A percentile compares a stretch with the other conserved stretches of the same genome.
Conservation (phyloP, 30 jellyfish, hydroid and myxozoan species). For the Sanderia malayensis region DNA sequence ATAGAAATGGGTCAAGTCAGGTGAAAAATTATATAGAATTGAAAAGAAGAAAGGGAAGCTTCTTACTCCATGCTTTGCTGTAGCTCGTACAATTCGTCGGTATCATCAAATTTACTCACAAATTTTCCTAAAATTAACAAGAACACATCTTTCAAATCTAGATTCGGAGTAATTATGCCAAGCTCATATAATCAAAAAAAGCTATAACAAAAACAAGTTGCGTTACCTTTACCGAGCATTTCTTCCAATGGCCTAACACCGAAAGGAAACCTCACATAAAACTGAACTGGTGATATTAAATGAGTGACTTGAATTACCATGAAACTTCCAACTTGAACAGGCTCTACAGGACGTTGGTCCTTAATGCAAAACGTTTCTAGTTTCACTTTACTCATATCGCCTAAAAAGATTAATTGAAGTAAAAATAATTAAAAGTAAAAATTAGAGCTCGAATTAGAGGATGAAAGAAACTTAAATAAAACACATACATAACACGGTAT, state of each 20-base stretch:
- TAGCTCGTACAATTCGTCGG: slow-evolving; percentile 49
- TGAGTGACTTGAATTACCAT: slow-evolving; percentile 76
- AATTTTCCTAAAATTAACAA: neutral
- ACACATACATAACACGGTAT: too few species aligned
- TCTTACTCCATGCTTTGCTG: slow-evolving; percentile 63
- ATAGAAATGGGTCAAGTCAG: too few species aligned
- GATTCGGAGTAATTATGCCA: too few species aligned
- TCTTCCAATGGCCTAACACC: slow-evolving; percentile 55
- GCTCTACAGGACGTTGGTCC: slow-evolving; percentile 18
- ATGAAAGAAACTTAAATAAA: too few species aligned
- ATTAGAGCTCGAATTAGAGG: too few species aligned
- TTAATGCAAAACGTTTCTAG: slow-evolving; percentile 57
- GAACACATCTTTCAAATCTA: neutral
- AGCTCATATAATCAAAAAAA: too few species aligned
- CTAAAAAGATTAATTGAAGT: too few species aligned
- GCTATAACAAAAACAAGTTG: too few species aligned
- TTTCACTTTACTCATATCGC: slow-evolving; percentile 17
- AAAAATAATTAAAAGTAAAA: too few species aligned
- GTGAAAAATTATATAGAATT: too few species aligned
- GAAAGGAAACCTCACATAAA: slow-evolving; percentile 84
- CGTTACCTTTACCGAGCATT: slow-evolving; percentile 19
- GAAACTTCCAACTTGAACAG: slow-evolving; percentile 71
- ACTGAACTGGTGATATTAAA: slow-evolving; percentile 71
- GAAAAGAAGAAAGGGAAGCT: too few species aligned
- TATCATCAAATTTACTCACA: slow-evolving; percentile 15